Evolutionary conservation across 1,140 invertebrate species (phyloP), one percentile per base, ranked within the genome.

Genomic region (Babylonia areolata): DNA sequence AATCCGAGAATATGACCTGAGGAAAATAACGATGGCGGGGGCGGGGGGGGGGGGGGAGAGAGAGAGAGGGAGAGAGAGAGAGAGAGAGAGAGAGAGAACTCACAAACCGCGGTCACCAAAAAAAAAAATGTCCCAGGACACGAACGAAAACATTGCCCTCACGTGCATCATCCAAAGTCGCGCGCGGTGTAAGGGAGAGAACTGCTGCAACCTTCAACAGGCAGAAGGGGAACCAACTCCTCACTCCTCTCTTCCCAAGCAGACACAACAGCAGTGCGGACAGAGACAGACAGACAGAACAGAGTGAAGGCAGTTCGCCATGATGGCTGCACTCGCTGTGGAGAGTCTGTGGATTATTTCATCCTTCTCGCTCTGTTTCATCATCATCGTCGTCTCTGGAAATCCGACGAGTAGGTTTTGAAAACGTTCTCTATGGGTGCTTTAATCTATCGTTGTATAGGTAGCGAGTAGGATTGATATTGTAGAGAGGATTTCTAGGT

Each of bases 271-370:
- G 20, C 28, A 23, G 23, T 69, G 58, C 58, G 6, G 31, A 6
- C 31, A 37, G 11, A 73, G 3, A 35, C 12, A 37, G 71, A 20
- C 6, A 73, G 71, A 73, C 31, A 73, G 75, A 37, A 37, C 37
- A 40, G 37, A 40, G 20, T 35, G 39, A 82, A 69, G 64, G 54
- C 54, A 64, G 51, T 58, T 69, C 81, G 81, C 81, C 81, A 82
- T 82, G 81, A 69, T 82, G 81, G 35, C 51, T 40, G 33, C 81
- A 28, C 81, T 40, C 20, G 17, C 33, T 12, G 1, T 40, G 33
- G 64, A 28, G 12, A 37, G 3, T 31, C 54, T 82, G 33, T 28
- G 46, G 81, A 69, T 11, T 69, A 3, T 15, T 35, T 37, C 20
- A 23, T 64, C 37, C 31, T 39, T 37, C 28, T 82, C 11, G 20